Percentiles rank a stretch among this genome's conserved stretches.
Evolutionary conservation across 2,888 invertebrate species (phyloP).

Genomic region (Mantis religiosa): DNA sequence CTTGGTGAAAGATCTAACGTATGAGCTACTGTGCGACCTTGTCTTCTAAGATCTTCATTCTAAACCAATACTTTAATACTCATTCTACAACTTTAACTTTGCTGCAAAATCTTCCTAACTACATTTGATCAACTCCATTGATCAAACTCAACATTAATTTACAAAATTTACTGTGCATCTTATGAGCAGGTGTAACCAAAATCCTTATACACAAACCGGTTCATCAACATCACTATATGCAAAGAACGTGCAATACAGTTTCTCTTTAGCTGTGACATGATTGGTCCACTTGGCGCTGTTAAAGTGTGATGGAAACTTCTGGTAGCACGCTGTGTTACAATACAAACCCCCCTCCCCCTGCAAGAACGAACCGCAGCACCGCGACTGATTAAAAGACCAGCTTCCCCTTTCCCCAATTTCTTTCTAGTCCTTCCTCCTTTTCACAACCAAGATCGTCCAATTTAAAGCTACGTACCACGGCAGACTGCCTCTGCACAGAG

Average conservation of each 20-base stretch:
- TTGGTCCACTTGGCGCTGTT: not conserved
- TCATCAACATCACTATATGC: not conserved
- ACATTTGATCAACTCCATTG: no score
- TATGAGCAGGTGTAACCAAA: no score
- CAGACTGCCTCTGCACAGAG: not conserved
- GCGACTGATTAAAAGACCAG: constrained; percentile 16
- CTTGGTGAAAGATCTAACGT: no score
- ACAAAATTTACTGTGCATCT: no score
- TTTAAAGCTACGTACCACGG: constrained; percentile 14
- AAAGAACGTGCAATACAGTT: not conserved
- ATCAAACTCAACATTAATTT: no score
- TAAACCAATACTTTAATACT: no score
- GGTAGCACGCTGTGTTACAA: not conserved
- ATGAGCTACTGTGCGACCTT: no score
- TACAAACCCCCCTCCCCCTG: not conserved
- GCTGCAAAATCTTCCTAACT: no score
- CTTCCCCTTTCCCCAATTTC: constrained; percentile 26
- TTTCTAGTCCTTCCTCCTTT: constrained; percentile 13
- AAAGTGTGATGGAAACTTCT: not conserved
- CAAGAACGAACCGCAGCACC: constrained; percentile 7
- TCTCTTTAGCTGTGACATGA: not conserved
- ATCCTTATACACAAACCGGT: not conserved
- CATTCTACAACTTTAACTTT: no score
- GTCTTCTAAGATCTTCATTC: no score
- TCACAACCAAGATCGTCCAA: constrained; percentile 22